Evolutionary conservation across 2,888 invertebrate genomes (phyloP), one percentile per base, ranked within the genome.

Genomic region (Neelides folsomi): DNA sequence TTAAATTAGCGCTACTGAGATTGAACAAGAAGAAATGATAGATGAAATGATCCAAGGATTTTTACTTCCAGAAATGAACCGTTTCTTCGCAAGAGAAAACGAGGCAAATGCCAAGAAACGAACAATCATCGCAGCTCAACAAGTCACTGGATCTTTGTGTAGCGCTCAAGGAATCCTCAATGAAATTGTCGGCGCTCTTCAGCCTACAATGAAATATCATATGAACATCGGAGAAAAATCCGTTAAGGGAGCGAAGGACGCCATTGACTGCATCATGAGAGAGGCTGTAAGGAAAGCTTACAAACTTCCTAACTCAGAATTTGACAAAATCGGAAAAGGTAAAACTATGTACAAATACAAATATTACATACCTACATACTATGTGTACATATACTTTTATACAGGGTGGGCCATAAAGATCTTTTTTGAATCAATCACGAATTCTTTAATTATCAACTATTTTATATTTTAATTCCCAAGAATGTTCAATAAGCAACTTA

Each of bases 41-140:
- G 69, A 72, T 7, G 72, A 72, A 47, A 62, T 73, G 39, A 71
- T 73, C 35, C 72, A 72, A 49, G 68, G 69, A 49, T 73, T 73
- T 67, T 66, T 73, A 34, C 60, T 73, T 18, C 73, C 73, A 16
- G 72, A 73, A 45, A 50, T 60, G 4, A 54, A 57, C 20, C 50
- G 62, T 27, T 19, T 58, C 5, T 57, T 49, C 36, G 54, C 48
- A 8, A 44, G 51, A 12, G 47, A 58, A 34, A 45, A 51, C 7
- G 38, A 60, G 18, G 55, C 54, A 7, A 55, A 49, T 12, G 49
- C 58, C 4, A 53, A 56, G 15, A 49, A 43, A 3, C 58, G 62
- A 18, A 59, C 57, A 40, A 53, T 46, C 9, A 54, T 54, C 10
- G 64, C 59, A 1, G 59, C 64, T 1, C 48, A 47, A 19, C 59